These are phyloP conservation scores for Heteromurus nitidus DNA, from an alignment of 2,888 invertebrate species.

Conservation along the genomic window DNA sequence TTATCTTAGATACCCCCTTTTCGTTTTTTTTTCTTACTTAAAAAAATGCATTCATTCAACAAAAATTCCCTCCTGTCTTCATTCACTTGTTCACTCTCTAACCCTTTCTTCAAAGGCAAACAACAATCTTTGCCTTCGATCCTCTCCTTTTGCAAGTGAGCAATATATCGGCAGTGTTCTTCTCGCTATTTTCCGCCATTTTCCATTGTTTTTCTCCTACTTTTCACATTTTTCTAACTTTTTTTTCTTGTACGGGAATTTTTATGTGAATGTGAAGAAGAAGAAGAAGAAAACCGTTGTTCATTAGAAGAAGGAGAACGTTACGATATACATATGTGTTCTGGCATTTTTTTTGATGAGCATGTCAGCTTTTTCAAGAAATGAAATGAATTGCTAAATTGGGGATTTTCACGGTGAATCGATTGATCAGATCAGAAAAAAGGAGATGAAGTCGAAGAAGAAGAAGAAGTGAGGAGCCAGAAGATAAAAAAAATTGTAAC, in stretches of 20 bases:
- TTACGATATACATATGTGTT: neutral
- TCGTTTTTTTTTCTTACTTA: too few relatives aligned
- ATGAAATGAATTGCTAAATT: too few relatives aligned
- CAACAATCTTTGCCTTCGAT: neutral
- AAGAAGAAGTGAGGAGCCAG: constrained; percentile 48
- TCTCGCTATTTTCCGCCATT: neutral
- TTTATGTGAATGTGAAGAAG: constrained; percentile 1
- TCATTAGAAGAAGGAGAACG: constrained; percentile 3
- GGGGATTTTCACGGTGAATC: constrained; percentile 65
- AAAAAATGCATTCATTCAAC: constrained; percentile 13
- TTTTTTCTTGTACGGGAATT: neutral
- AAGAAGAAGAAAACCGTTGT: constrained; percentile 15
- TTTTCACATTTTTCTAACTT: neutral
- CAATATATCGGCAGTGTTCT: too few relatives aligned
- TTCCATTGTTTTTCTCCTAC: constrained; percentile 12
- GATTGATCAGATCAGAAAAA: constrained; percentile 53
- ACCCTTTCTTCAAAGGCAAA: neutral
- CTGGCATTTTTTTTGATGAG: constrained; percentile 17
- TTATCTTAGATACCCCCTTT: neutral
- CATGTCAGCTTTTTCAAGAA: neutral
- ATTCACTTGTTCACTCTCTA: neutral
- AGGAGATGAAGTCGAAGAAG: neutral
- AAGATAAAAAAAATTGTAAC: constrained; percentile 11
- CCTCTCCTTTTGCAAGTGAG: neutral
- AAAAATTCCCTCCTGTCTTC: neutral